Percentiles rank a stretch among this genome's conserved stretches.
Conservation (phyloP, 2,113 vertebrate species). For the Thamnophis sirtalis region DNA sequence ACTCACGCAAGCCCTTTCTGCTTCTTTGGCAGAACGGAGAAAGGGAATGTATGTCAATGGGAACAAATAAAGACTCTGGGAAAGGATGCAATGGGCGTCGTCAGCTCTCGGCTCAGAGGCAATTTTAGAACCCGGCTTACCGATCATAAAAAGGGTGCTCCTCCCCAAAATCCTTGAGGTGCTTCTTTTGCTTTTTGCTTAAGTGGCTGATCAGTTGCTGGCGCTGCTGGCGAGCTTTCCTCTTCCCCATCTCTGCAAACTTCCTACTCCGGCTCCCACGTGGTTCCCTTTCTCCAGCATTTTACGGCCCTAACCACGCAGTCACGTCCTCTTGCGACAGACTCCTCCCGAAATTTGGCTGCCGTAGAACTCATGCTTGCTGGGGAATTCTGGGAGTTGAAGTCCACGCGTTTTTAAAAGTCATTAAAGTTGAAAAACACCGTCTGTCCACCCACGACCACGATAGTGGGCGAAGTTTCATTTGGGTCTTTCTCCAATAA, state of each 20-base stretch:
- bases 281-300: neutral
- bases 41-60: neutral
- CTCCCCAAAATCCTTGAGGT: constrained; percentile 90
- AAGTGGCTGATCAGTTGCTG: constrained; percentile 67
- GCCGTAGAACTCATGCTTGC: neutral
- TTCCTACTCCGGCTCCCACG: fast-evolving
- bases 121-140: constrained; percentile 61
- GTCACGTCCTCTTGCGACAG: neutral
- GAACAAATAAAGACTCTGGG: neutral
- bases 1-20: neutral
- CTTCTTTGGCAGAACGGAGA: neutral
- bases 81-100: neutral
- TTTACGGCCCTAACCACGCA: constrained; percentile 5
- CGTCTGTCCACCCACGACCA: neutral
- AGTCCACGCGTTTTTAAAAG: neutral
- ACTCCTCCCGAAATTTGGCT: neutral
- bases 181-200: constrained; percentile 87
- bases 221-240: constrained; percentile 46
- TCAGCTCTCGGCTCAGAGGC: neutral
- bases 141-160: constrained; percentile 86
- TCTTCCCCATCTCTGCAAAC: constrained; percentile 45
- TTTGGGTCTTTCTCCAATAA: neutral
- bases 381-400: neutral
- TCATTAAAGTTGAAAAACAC: neutral
- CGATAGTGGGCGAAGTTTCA: neutral